phyloP scores from a whole-genome alignment of 2,113 vertebrate species.

The Nansenia antarctica region DNA sequence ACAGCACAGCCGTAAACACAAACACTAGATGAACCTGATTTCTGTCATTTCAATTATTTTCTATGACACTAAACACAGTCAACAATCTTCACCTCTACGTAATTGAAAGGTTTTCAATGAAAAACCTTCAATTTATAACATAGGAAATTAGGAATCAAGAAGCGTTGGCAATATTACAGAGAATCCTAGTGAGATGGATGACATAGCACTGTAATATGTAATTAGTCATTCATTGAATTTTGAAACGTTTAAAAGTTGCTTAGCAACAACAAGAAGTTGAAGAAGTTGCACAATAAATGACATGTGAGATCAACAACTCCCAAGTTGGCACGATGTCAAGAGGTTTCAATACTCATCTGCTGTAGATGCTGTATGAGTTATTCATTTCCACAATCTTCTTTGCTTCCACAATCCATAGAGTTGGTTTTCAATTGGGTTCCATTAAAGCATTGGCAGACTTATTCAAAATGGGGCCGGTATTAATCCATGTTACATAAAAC shows the following conservation, averaged over 20 bases:
- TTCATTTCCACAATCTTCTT: too few species aligned
- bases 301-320: neutral
- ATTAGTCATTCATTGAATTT: neutral
- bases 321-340: too few species aligned
- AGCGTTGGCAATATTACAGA: neutral
- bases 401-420: too few species aligned
- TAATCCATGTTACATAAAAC: too few species aligned
- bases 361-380: too few species aligned
- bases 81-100: neutral
- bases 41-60: neutral
- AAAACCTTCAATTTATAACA: neutral
- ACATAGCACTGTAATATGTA: too few species aligned
- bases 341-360: too few species aligned
- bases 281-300: neutral
- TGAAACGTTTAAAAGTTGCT: neutral
- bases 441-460: too few species aligned
- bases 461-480: too few species aligned
- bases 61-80: neutral
- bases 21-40: constrained; percentile 3
- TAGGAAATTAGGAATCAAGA: neutral
- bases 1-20: neutral
- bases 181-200: too few species aligned
- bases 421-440: too few species aligned
- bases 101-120: neutral
- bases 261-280: neutral